These are phyloP conservation scores for Caenorhabditis plicata DNA, from an alignment of 2,888 invertebrate genomes.

Conservation along the genomic window DNA sequence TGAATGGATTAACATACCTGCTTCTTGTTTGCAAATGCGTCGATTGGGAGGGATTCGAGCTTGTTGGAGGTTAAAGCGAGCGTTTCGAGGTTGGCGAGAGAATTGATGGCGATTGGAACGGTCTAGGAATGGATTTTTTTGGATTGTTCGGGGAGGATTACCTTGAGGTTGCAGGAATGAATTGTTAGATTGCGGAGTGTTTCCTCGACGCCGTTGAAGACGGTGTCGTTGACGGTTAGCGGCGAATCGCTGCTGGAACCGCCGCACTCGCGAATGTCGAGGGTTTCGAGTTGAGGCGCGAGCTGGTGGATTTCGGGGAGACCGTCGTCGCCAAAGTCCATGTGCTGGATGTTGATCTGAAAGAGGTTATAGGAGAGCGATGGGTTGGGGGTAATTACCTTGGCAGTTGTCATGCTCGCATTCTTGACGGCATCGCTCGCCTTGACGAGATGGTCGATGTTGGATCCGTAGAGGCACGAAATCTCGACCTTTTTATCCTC, in stretches of 20 bases:
- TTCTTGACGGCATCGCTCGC: constrained; percentile 47
- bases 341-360: constrained; percentile 51
- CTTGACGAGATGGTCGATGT: constrained; percentile 45
- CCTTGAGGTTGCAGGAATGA: constrained; percentile 50
- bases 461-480: constrained; percentile 57
- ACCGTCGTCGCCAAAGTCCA: constrained; percentile 40
- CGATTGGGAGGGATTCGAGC: constrained; percentile 23
- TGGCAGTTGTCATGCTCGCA: constrained; percentile 41
- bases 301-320: constrained; percentile 34
- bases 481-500: constrained; percentile 37
- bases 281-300: constrained; percentile 32
- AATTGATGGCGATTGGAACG: constrained; percentile 30
- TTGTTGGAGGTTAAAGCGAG: constrained; percentile 37
- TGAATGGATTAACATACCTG: constrained; percentile 11
- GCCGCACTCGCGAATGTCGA: constrained; percentile 48
- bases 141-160: constrained; percentile 1
- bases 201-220: constrained; percentile 40
- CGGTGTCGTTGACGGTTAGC: too few relatives aligned
- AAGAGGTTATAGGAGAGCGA: not conserved
- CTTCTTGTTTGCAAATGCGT: constrained; percentile 35
- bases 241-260: constrained; percentile 11
- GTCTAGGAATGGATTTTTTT: constrained; percentile 10
- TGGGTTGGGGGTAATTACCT: constrained; percentile 29
- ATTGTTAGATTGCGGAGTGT: constrained; percentile 46
- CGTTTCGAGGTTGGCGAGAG: constrained; percentile 24